phyloP scores from a whole-genome alignment of 2,113 vertebrate genomes.

The Microcebus lehilahytsara region DNA sequence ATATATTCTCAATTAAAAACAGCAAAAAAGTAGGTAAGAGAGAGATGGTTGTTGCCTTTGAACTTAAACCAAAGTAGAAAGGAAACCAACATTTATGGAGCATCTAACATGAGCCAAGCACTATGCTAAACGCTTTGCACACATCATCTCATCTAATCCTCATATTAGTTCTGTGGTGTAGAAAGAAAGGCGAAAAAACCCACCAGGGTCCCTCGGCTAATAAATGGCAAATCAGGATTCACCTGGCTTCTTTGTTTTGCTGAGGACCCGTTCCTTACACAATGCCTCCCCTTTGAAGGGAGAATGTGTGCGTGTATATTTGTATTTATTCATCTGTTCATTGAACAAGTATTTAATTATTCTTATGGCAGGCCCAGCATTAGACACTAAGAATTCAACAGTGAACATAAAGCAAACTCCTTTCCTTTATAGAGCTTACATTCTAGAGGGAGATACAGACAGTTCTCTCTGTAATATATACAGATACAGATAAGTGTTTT shows the following conservation, averaged over 20 bases:
- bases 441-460: neutral
- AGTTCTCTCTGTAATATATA: neutral
- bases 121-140: neutral
- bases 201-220: neutral
- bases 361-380: neutral
- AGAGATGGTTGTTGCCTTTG: neutral
- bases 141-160: neutral
- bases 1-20: slow-evolving; percentile 19
- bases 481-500: neutral
- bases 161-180: neutral
- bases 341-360: neutral
- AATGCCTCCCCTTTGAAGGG: neutral
- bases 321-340: neutral
- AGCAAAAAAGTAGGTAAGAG: neutral
- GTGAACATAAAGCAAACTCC: neutral
- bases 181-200: neutral
- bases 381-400: neutral
- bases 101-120: neutral
- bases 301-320: neutral
- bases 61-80: slow-evolving; percentile 15
- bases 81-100: neutral
- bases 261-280: neutral
- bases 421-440: neutral
- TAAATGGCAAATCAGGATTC: neutral
- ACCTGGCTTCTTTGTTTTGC: neutral